phyloP scores from a whole-genome alignment of 2,113 vertebrate species.

The Guaruba guarouba region DNA sequence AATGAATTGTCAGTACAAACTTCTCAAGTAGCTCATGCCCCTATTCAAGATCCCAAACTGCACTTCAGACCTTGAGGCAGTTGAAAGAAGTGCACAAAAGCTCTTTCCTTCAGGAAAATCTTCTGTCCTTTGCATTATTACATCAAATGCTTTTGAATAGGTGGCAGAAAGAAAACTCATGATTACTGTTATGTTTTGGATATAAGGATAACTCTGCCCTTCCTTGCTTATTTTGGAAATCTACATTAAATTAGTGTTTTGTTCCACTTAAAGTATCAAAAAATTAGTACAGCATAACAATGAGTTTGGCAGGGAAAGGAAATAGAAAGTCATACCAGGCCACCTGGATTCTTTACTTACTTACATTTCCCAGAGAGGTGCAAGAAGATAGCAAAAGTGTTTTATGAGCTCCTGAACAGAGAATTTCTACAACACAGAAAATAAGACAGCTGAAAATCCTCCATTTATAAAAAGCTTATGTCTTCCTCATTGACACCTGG shows the following conservation, averaged over 20 bases:
- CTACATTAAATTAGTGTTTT: neutral
- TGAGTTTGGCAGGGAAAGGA: neutral
- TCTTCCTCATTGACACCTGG: neutral
- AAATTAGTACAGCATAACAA: fast-evolving
- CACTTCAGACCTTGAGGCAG: neutral
- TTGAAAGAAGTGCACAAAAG: neutral
- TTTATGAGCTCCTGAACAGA: neutral
- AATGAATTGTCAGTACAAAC: fast-evolving
- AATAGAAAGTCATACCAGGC: neutral
- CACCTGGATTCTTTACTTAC: neutral
- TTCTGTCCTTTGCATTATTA: neutral
- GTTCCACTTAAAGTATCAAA: neutral
- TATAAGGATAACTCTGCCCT: neutral
- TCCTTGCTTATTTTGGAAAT: neutral
- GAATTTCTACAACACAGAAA: neutral
- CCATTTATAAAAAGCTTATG: neutral
- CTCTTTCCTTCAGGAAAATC: neutral
- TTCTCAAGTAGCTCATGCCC: neutral
- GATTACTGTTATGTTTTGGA: neutral
- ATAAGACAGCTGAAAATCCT: neutral
- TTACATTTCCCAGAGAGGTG: neutral
- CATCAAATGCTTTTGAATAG: neutral
- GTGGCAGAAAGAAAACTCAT: neutral
- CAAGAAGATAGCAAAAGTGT: neutral
- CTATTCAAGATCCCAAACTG: neutral